Evolutionary conservation across 2,888 invertebrate species (phyloP).

Genomic region (Yponomeuta cagnagella): DNA sequence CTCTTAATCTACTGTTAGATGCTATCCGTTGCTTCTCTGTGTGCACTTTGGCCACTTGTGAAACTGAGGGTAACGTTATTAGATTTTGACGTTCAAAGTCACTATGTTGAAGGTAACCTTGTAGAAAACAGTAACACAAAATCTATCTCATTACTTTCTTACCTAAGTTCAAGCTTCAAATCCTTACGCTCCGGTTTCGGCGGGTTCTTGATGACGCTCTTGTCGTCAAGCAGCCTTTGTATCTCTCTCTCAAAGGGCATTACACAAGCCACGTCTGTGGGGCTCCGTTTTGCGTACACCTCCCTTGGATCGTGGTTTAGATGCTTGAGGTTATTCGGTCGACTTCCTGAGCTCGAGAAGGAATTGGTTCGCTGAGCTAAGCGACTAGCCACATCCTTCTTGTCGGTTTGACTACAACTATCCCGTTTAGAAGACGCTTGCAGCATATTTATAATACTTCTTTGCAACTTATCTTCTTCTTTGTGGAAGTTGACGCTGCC

Average conservation of each 20-base stretch:
- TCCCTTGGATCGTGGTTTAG: constrained; percentile 69
- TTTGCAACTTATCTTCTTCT: constrained; percentile 66
- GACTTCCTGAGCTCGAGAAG: constrained; percentile 70
- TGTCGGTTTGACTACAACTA: constrained; percentile 80
- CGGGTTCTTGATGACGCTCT: constrained; percentile 78
- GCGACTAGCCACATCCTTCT: constrained; percentile 72
- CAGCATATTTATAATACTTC: constrained; percentile 69
- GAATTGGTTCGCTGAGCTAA: constrained; percentile 61
- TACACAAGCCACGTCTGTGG: constrained; percentile 64
- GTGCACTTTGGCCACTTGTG: no score
- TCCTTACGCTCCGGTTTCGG: constrained; percentile 77
- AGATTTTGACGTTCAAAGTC: no score
- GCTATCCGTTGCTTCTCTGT: no score
- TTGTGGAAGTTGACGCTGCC: constrained; percentile 54
- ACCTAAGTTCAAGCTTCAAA: constrained; percentile 76
- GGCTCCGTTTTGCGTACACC: constrained; percentile 63
- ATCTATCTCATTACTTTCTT: constrained; percentile 17
- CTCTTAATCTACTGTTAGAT: no score
- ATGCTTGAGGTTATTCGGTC: constrained; percentile 71
- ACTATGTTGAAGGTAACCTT: no score
- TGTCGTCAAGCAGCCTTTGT: constrained; percentile 85
- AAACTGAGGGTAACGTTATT: no score
- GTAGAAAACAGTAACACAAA: no score
- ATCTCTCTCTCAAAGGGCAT: constrained; percentile 88
- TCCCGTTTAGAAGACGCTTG: constrained; percentile 77